Conservation (phyloP, 92 coral and sea anemone genomes). For the Virgularia gustaviana region DNA sequence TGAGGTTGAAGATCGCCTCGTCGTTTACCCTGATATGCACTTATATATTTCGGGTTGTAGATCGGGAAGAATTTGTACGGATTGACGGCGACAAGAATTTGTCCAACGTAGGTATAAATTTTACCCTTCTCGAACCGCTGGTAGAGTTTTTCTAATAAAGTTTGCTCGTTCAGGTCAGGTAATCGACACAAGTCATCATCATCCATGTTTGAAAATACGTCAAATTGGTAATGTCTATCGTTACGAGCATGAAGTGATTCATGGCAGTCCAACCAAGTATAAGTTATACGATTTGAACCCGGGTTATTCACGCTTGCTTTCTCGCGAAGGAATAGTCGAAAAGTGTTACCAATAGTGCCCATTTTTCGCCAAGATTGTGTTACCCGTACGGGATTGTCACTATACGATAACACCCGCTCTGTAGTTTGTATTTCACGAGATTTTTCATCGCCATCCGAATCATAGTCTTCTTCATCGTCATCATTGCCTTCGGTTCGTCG, state of each 20-base stretch:
- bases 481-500: not conserved
- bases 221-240: conserved; percentile 60
- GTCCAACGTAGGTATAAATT: conserved; percentile 96
- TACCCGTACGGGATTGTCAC: conserved; percentile 82
- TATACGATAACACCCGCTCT: conserved; percentile 64
- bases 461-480: conserved; percentile 12
- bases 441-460: conserved; percentile 10
- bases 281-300: conserved; percentile 62
- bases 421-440: conserved; percentile 44
- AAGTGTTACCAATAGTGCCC: conserved; percentile 64
- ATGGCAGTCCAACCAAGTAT: conserved; percentile 98
- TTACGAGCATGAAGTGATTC: conserved; percentile 62
- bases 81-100: conserved; percentile 90
- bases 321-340: conserved; percentile 78
- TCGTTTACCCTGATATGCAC: conserved; percentile 77
- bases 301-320: conserved; percentile 54
- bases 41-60: conserved; percentile 90
- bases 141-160: conserved; percentile 71
- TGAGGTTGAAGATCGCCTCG: conserved; percentile 95
- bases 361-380: conserved; percentile 74
- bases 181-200: conserved; percentile 87
- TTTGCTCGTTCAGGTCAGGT: conserved; percentile 85
- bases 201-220: conserved; percentile 65
- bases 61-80: conserved; percentile 98
- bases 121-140: conserved; percentile 80